These are phyloP conservation scores for Diadumene lineata DNA, from an alignment of 92 coral and sea anemone genomes.

Conservation along the genomic window DNA sequence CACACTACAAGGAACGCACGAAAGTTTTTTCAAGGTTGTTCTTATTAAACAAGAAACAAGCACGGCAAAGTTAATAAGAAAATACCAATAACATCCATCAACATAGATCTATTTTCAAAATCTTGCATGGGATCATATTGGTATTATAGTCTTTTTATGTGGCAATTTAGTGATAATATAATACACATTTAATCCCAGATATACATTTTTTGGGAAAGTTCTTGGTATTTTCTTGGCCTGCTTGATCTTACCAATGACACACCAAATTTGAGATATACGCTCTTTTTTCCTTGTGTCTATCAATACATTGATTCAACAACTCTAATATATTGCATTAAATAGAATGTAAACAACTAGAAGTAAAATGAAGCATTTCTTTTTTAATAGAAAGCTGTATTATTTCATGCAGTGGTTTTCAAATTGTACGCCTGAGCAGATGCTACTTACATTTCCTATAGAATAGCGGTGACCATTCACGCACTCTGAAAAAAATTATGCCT, in stretches of 20 bases:
- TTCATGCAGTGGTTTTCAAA: not conserved
- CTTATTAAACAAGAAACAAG: not conserved
- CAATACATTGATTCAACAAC: not conserved
- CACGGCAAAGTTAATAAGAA: too few species aligned
- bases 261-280: too few species aligned
- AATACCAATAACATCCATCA: too few species aligned
- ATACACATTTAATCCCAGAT: too few species aligned
- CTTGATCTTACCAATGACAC: too few species aligned
- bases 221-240: too few species aligned
- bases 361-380: not conserved
- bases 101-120: too few species aligned
- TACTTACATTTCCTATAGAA: slow-evolving; percentile 81
- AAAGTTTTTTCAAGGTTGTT: not conserved
- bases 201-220: too few species aligned
- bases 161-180: too few species aligned
- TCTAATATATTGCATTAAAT: not conserved
- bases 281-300: not conserved
- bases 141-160: too few species aligned
- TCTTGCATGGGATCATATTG: too few species aligned
- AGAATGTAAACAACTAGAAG: not conserved
- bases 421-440: not conserved
- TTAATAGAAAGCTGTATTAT: not conserved
- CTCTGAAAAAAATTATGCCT: slow-evolving; percentile 22
- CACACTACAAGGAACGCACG: slow-evolving; percentile 55
- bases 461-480: slow-evolving; percentile 87